Evolutionary conservation across 2,888 invertebrate species (phyloP), one percentile per base, ranked within the genome.

Genomic region (Sphecodes monilicornis): DNA sequence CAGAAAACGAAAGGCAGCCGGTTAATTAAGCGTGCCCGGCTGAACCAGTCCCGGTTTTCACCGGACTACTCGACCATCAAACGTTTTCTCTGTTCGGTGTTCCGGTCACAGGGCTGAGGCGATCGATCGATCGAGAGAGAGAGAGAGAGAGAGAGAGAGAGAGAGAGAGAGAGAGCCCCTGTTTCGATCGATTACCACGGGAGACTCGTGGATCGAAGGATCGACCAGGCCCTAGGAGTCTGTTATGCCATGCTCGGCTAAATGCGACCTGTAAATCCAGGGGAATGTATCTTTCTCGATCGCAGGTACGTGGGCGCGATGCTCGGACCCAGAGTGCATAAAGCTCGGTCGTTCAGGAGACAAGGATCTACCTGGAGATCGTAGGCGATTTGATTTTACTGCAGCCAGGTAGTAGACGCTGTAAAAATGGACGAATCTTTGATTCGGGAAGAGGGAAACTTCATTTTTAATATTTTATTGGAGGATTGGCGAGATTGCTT

Each of bases 1-100:
- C 84, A 86, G 91, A 91, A 91, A 92, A 92, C 83, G 91, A 92
- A 90, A 92, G 91, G 87, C 84, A 66, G 76, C 54, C 68, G 85
- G 83, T 82, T 89, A 91, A 91, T 91, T 91, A 91, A 89, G 79
- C 88, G 87, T 80, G 87, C 80, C 86, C 86, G 86, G 85, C 79
- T 80, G 87, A 88, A 89, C 89, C 90, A 88, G 88, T 87, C 86
- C 80, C 76, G 78, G 92, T 91, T 90, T 64, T 91, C 90, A 87
- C 92, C 89, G 75, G 80, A 80, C 64, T 88, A 89, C 76, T 86
- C 91, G 79, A 81, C 89, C 84, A 60, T 82, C 81, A 70, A 85
- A 83, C 85, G 83, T 84, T 86, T 86, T 77, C 85, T 85, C 79
- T 36, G 36, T 3, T 6, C 22, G 36, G 36, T 88, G 85, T 90